phyloP scores from a whole-genome alignment of 2,113 vertebrate genomes.

The Mesitornis unicolor region DNA sequence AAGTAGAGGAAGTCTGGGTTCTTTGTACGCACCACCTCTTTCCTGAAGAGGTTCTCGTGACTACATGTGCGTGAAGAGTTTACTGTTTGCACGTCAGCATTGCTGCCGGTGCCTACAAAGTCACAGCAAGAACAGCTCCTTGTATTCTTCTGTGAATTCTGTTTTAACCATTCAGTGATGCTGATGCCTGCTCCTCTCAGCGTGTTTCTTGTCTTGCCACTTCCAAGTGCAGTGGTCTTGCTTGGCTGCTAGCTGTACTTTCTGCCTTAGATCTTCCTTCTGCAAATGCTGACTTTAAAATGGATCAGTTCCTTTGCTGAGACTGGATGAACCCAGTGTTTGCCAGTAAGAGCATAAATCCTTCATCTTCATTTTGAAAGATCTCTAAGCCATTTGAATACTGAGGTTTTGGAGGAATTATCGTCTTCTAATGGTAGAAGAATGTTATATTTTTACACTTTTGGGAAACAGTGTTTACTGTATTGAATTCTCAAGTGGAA shows the following conservation, averaged over 20 bases:
- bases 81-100: background rate
- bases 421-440: background rate
- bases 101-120: background rate
- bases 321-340: background rate
- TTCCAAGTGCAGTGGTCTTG: background rate
- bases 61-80: background rate
- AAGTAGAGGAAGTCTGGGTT: background rate
- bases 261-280: background rate
- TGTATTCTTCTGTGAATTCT: background rate
- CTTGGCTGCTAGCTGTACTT: background rate
- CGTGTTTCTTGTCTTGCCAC: background rate
- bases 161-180: background rate
- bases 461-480: conserved; percentile 1
- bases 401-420: background rate
- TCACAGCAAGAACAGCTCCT: background rate
- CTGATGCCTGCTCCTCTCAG: background rate
- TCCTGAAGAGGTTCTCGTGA: background rate
- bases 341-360: background rate
- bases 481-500: conserved; percentile 18
- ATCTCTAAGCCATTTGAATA: background rate
- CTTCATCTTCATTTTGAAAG: background rate
- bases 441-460: conserved; percentile 41
- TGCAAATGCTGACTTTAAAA: background rate
- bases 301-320: background rate
- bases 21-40: background rate